phyloP scores from a whole-genome alignment of 2,888 invertebrate species.

The Callyntrura guangdongensis region DNA sequence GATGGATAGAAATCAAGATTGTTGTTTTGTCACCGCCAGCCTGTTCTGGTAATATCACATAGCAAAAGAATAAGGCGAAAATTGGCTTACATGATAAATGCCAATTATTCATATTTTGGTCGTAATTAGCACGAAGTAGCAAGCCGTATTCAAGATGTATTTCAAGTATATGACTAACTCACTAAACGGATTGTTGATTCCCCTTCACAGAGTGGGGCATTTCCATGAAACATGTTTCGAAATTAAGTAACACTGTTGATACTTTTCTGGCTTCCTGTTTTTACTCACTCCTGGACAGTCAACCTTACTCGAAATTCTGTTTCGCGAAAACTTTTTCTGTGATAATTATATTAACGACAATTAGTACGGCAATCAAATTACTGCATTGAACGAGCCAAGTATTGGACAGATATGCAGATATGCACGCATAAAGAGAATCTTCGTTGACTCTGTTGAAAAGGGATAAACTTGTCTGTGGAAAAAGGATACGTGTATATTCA shows the following conservation, averaged over 20 bases:
- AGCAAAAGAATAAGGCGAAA: too few relatives aligned
- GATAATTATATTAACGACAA: constrained; percentile 19
- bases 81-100: too few relatives aligned
- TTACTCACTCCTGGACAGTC: not conserved
- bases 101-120: too few relatives aligned
- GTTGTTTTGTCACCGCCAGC: too few relatives aligned
- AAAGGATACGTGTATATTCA: too few relatives aligned
- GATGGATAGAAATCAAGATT: too few relatives aligned
- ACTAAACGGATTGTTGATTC: not conserved
- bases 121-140: too few relatives aligned
- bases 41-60: too few relatives aligned
- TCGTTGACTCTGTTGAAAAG: not conserved
- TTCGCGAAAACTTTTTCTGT: not conserved
- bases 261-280: not conserved
- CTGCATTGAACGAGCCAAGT: not conserved
- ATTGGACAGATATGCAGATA: not conserved
- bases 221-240: not conserved
- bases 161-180: too few relatives aligned
- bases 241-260: not conserved
- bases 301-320: not conserved
- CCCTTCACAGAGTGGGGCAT: not conserved
- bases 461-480: not conserved
- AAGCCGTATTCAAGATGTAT: too few relatives aligned
- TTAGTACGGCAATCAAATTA: constrained; percentile 8
- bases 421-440: not conserved